Evolutionary conservation across 2,797 vertebrate species (phyloP).

Genomic region (Pantherophis vulpinus): DNA sequence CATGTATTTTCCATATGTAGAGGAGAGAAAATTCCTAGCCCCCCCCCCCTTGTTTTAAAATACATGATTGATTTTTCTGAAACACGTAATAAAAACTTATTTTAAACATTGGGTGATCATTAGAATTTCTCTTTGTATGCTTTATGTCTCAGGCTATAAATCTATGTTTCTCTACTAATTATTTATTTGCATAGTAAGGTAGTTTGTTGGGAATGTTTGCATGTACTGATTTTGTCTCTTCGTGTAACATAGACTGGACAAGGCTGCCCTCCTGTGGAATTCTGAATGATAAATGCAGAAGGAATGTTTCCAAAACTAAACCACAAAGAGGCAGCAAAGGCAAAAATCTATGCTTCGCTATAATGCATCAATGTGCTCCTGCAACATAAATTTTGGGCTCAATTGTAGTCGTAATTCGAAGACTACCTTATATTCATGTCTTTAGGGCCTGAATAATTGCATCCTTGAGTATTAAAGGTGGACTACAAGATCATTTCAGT

Average conservation of each 20-base stretch:
- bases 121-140: slow-evolving; percentile 35
- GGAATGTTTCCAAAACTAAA: neutral
- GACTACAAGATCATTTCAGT: neutral
- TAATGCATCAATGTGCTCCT: neutral
- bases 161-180: slow-evolving; percentile 30
- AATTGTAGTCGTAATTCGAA: neutral
- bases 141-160: slow-evolving; percentile 19
- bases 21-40: neutral
- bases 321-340: neutral
- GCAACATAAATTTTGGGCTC: neutral
- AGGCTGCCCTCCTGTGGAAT: slow-evolving; percentile 65
- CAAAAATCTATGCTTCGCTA: neutral
- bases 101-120: slow-evolving; percentile 8
- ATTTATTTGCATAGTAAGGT: neutral
- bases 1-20: neutral
- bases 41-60: neutral
- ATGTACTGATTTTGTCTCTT: neutral
- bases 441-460: neutral
- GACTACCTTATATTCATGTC: neutral
- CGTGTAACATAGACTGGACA: slow-evolving; percentile 30
- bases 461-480: neutral
- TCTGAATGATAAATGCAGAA: neutral
- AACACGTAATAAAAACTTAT: slow-evolving; percentile 9
- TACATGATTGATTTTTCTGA: slow-evolving; percentile 16
- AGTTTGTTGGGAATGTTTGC: neutral